Evolutionary conservation across 2,113 vertebrate genomes (phyloP).

Genomic region (Caretta caretta): DNA sequence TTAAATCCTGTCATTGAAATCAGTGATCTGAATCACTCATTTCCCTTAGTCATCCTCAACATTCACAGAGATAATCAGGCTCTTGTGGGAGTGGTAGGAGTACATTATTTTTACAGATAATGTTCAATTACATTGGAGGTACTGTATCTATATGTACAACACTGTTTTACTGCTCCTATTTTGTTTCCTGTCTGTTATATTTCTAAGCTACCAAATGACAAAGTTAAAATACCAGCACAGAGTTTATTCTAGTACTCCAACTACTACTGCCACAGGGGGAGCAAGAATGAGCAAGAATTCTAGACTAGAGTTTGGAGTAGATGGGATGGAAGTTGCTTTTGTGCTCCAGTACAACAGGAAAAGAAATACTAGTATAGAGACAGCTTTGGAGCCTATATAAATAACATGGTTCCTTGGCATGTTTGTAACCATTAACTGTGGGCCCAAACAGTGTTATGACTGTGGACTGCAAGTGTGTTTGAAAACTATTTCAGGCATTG

Average conservation of each 20-base stretch:
- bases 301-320: neutral
- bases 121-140: neutral
- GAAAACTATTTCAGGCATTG: neutral
- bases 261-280: neutral
- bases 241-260: neutral
- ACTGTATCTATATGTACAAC: neutral
- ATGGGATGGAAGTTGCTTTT: neutral
- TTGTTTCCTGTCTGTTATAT: neutral
- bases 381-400: neutral
- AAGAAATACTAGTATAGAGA: neutral
- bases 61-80: neutral
- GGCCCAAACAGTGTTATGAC: neutral
- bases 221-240: neutral
- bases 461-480: neutral
- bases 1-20: neutral
- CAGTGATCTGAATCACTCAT: neutral
- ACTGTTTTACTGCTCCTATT: neutral
- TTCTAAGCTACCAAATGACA: neutral
- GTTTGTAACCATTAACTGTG: neutral
- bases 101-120: neutral
- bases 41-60: neutral
- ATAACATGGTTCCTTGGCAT: fast-evolving
- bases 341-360: neutral
- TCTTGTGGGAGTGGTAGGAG: neutral
- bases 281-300: neutral